Evolutionary conservation across 2,113 vertebrate genomes (phyloP).

Genomic region (Dasyprocta punctata): DNA sequence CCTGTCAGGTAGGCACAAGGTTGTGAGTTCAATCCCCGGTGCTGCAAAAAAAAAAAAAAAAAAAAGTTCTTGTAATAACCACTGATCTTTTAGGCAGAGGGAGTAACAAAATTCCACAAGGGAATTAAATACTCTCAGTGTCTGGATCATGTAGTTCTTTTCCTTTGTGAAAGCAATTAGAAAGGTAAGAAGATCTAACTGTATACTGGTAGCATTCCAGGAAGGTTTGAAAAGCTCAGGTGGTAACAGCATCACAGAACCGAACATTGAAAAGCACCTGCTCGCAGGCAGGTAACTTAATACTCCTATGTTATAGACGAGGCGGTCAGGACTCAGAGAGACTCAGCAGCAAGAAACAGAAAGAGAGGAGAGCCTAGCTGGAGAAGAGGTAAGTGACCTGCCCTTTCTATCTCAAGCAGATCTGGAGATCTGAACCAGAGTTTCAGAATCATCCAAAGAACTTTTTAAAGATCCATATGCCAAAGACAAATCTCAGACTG

Average conservation of each 20-base stretch:
- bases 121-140: slow-evolving; percentile 22
- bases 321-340: neutral
- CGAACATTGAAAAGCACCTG: slow-evolving; percentile 17
- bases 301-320: neutral
- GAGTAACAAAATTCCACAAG: slow-evolving; percentile 55
- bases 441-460: slow-evolving; percentile 14
- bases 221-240: slow-evolving; percentile 6
- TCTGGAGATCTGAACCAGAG: neutral
- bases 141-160: neutral
- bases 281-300: slow-evolving; percentile 7
- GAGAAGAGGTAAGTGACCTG: neutral
- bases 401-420: neutral
- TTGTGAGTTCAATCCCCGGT: too few species aligned
- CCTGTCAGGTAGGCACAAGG: too few species aligned
- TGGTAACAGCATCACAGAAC: neutral
- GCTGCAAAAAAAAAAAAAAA: too few species aligned
- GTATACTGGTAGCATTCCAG: neutral
- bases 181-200: slow-evolving; percentile 5
- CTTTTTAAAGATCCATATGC: neutral
- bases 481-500: neutral
- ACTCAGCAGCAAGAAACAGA: neutral
- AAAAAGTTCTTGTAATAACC: too few species aligned
- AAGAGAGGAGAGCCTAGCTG: neutral
- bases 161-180: slow-evolving; percentile 35
- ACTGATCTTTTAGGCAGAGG: slow-evolving; percentile 6